These are phyloP conservation scores for Hyperoodon ampullatus DNA, from an alignment of 2,113 vertebrate genomes.

Conservation along the genomic window DNA sequence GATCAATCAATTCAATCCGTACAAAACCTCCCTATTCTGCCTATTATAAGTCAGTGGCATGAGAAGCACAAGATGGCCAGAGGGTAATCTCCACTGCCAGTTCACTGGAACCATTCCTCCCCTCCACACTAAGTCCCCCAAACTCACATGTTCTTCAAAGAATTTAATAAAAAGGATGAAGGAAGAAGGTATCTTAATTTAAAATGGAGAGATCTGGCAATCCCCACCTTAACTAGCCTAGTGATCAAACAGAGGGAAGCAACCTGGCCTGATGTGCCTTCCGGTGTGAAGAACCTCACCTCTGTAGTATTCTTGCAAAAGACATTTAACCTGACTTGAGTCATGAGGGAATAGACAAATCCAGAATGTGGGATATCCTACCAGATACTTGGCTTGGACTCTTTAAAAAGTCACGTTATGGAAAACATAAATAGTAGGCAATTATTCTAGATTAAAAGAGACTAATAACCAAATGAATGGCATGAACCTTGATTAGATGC, in stretches of 20 bases:
- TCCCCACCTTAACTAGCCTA: not conserved
- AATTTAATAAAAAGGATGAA: not conserved
- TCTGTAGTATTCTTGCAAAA: not conserved
- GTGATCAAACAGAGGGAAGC: not conserved
- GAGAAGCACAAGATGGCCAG: not conserved
- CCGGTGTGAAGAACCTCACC: not conserved
- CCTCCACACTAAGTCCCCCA: not conserved
- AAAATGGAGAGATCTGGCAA: not conserved
- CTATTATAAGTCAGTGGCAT: not conserved
- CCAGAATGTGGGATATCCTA: not conserved
- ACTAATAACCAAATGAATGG: not conserved
- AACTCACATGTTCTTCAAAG: not conserved
- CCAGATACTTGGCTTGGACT: not conserved
- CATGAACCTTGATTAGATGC: not conserved
- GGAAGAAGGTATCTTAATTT: not conserved
- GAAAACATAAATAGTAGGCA: not conserved
- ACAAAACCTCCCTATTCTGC: not conserved
- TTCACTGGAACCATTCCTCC: not conserved
- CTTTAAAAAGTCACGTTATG: not conserved
- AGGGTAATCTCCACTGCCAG: not conserved
- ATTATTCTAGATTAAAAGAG: not conserved
- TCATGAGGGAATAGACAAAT: not conserved
- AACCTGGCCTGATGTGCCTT: not conserved
- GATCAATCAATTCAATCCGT: not conserved
- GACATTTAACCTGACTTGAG: not conserved